Base-by-base conservation (phyloP, 2,113 vertebrate species). In the Ceyx cyanopectus region DNA sequence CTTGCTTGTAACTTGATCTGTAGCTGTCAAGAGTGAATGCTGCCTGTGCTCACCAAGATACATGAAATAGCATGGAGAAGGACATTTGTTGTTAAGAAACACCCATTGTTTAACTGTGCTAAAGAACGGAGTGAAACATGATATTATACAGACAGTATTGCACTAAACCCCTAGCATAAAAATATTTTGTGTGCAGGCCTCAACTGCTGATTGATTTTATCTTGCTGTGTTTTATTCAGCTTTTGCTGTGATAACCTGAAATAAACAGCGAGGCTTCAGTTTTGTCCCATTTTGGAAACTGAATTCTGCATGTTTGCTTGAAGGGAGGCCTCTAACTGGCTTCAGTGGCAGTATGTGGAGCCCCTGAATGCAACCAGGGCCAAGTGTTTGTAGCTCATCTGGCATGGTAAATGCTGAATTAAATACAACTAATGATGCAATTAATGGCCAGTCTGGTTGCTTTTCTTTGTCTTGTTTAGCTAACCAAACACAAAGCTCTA, bases 1-100 rank as follows among this genome's bases (percentile, higher is more conserved):
- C 63, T 94, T 87, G 68, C 91, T 85, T 87, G 91, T 87, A 87
- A 94, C 73, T 87, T 62, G 81, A 93, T 76, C 78, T 89, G 24
- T 60, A 82, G 67, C 87, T 83, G 75, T 69, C 63, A 72, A 34
- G 70, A 91, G 48, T 8, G 22, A 94, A 67, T 26, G 75, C 24
- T 91, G 87, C 60, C 68, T 85, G 32, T 37, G 9, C 58, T 87
- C 73, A 91, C 54, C 50, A 76, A 63, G 32, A 66, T 13, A 24
- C 60, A 87, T 43, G 80, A 69, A 92, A 87, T 24, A 85, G 24
- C 23, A 2, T 76, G 54, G 69, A 62, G 73, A 62, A 82, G 78
- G 67, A 86, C 5, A 17, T 53, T 77, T 45, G 87, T 80, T 63
- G 56, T 76, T 92, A 89, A 85, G 87, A 85, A 95, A 77, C 75